These are phyloP conservation scores for Pelvicachromis taeniatus DNA, from an alignment of 2,113 vertebrate species.

Conservation along the genomic window DNA sequence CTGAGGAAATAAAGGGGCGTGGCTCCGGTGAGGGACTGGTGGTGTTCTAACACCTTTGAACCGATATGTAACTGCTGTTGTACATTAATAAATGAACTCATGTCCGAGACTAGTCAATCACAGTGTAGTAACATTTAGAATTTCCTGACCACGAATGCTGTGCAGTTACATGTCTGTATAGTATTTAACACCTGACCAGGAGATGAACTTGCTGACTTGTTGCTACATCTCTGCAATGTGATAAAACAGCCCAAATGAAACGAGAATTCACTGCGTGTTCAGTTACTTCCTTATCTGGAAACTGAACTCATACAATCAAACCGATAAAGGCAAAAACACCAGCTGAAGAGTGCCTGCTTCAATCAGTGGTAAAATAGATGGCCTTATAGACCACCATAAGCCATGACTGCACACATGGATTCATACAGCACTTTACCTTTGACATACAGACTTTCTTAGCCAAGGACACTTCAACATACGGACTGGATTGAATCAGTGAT, in stretches of 20 bases:
- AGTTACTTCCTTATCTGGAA: neutral
- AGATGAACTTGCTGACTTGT: neutral
- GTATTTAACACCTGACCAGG: neutral
- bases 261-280: neutral
- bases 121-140: too few relatives aligned
- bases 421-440: neutral
- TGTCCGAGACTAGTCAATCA: too few relatives aligned
- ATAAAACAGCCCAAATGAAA: neutral
- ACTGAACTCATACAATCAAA: neutral
- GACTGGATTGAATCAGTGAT: neutral
- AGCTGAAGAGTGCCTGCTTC: neutral
- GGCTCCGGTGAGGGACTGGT: neutral
- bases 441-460: neutral
- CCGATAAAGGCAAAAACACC: neutral
- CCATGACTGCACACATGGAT: neutral
- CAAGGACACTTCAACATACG: neutral
- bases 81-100: neutral
- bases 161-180: neutral
- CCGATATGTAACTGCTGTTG: neutral
- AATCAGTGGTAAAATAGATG: neutral
- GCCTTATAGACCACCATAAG: neutral
- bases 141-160: too few relatives aligned
- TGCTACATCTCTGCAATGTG: neutral
- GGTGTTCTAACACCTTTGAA: neutral
- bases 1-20: accelerated